Evolutionary conservation across 2,113 vertebrate genomes (phyloP), one percentile per base, ranked within the genome.

Genomic region (Bolborhynchus lineola): DNA sequence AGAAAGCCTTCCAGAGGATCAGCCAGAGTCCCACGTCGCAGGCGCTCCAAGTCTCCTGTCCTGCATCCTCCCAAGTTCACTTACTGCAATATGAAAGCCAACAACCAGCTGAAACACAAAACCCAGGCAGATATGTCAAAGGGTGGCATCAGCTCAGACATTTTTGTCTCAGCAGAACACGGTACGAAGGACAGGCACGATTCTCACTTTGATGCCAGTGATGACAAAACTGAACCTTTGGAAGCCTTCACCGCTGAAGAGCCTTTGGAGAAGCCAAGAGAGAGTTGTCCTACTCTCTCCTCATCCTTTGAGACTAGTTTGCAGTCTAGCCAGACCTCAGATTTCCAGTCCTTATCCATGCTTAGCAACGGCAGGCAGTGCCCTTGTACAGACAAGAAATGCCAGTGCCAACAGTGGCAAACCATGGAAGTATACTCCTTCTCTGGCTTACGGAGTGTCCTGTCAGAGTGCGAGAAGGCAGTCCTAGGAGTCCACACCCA

Each of bases 21-120:
- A 0, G 93, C 97, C 2, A 97, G 98, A 93, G 98, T 93, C 68
- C 98, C 98, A 42, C 96, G 97, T 3, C 97, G 98, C 29, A 98
- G 99, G 37, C 96, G 98, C 55, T 99, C 98, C 76, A 99, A 99
- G 90, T 99, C 98, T 63, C 98, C 98, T 0, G 99, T 99, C 94
- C 98, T 99, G 81, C 99, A 99, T 83, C 98, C 98, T 39, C 98
- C 98, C 9, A 99, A 98, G 93, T 98, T 99, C 91, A 98, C 98
- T 4, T 99, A 98, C 59, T 99, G 99, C 98, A 99, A 98, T 95
- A 21, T 96, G 19, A 97, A 97, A 83, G 86, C 93, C 76, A 90
- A 10, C 76, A 98, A 70, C 91, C 98, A 98, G 86, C 97, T 99
- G 69, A 99, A 99, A 96, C 99, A 99, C 93, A 99, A 98, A 97